Evolutionary conservation across 2,113 vertebrate species (phyloP), one percentile per base, ranked within the genome.

Genomic region (Cochlearius cochlearius): DNA sequence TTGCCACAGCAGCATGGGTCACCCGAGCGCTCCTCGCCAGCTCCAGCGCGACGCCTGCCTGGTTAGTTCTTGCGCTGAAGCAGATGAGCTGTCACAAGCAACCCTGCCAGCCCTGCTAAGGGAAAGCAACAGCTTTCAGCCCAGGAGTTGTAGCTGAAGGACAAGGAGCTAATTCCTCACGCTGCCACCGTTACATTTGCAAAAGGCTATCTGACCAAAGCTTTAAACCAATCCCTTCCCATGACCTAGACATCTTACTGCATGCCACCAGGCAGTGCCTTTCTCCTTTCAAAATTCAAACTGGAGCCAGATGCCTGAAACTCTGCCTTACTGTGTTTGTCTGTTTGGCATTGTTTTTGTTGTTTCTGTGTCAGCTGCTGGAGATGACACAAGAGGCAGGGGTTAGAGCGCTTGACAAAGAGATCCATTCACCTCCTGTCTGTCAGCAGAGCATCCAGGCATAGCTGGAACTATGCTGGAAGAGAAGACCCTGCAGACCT

Each of bases 361-460:
- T 94, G 60, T 43, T 91, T 82, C 52, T 91, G 53, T 90, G 88
- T 83, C 95, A 97, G 96, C 92, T 93, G 92, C 82, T 83, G 86
- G 50, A 83, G 88, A 97, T 96, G 96, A 96, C 93, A 96, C 77
- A 72, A 91, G 87, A 92, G 77, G 75, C 85, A 90, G 72, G 66
- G 88, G 81, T 73, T 55, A 52, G 88, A 92, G 79, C 63, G 10
- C 50, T 95, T 69, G 78, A 96, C 92, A 94, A 92, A 93, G 85
- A 86, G 77, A 92, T 58, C 77, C 38, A 45, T 96, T 96, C 90
- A 90, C 77, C 81, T 62, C 74, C 68, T 81, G 67, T 53, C 58
- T 2, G 18, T 82, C 92, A 96, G 85, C 87, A 66, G 81, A 90
- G 81, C 90, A 73, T 2, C 71, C 74, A 76, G 85, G 84, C 87